phyloP scores from a whole-genome alignment of 2,113 vertebrate species.

The Eclectus roratus region DNA sequence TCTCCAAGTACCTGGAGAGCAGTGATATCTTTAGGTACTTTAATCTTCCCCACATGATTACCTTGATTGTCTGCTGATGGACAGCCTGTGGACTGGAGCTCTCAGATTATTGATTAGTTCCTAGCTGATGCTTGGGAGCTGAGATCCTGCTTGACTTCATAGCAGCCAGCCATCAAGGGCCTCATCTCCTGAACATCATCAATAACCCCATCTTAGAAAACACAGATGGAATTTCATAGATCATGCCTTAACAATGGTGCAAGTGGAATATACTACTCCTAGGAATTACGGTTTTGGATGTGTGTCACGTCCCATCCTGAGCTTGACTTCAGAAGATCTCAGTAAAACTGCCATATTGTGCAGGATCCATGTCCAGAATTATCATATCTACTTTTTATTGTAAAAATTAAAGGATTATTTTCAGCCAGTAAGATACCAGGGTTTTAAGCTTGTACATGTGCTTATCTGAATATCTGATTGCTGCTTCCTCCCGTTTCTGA shows the following conservation, averaged over 20 bases:
- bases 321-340: background rate
- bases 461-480: background rate
- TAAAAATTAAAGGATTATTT: background rate
- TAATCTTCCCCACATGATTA: background rate
- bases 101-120: background rate
- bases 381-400: background rate
- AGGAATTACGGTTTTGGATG: background rate
- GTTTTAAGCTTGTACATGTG: background rate
- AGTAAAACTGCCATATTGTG: background rate
- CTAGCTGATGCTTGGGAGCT: background rate
- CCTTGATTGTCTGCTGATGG: background rate
- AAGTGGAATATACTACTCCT: background rate
- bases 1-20: background rate
- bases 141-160: background rate
- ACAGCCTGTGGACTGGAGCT: background rate
- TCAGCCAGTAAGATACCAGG: background rate
- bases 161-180: background rate
- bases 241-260: background rate
- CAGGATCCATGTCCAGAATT: accelerated
- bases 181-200: background rate
- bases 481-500: background rate
- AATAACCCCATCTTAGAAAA: background rate
- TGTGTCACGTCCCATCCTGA: background rate
- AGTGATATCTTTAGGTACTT: background rate
- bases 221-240: background rate